Conservation (phyloP, 2,888 invertebrate species). For the Tetropium fuscum region DNA sequence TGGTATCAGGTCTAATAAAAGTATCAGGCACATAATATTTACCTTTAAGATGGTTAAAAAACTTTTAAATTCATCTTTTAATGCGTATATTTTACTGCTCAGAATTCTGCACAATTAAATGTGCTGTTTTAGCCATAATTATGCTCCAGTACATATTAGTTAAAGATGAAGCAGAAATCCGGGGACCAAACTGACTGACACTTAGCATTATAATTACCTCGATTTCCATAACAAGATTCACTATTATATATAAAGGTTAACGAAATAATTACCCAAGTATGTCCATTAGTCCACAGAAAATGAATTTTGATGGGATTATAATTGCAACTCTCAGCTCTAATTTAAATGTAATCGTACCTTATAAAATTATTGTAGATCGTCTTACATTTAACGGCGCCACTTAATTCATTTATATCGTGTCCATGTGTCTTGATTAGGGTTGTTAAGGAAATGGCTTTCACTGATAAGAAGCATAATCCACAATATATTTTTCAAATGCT, state of each 20-base stretch:
- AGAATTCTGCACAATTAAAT: no score
- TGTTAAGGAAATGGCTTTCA: constrained; percentile 27
- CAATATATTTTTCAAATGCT: no score
- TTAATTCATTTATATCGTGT: constrained; percentile 40
- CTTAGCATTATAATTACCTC: background rate
- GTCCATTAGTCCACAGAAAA: constrained; percentile 37
- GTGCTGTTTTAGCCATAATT: no score
- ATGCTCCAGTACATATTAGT: no score
- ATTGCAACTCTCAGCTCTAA: constrained; percentile 35
- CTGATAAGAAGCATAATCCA: constrained; percentile 34
- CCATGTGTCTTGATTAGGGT: constrained; percentile 32
- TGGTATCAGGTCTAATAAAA: no score
- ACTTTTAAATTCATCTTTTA: no score
- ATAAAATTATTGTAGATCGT: constrained; percentile 29
- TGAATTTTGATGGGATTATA: constrained; percentile 46
- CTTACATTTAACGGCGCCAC: constrained; percentile 25
- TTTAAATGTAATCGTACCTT: constrained; percentile 32
- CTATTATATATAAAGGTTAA: constrained; percentile 27
- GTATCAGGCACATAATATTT: no score
- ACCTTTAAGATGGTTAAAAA: no score
- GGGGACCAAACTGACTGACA: no score
- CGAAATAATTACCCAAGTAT: constrained; percentile 34
- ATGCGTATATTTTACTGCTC: no score
- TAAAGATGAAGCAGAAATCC: no score
- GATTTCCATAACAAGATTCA: constrained; percentile 10